phyloP scores from a whole-genome alignment of 1,140 invertebrate species.

The Tetramorium parvispinum region DNA sequence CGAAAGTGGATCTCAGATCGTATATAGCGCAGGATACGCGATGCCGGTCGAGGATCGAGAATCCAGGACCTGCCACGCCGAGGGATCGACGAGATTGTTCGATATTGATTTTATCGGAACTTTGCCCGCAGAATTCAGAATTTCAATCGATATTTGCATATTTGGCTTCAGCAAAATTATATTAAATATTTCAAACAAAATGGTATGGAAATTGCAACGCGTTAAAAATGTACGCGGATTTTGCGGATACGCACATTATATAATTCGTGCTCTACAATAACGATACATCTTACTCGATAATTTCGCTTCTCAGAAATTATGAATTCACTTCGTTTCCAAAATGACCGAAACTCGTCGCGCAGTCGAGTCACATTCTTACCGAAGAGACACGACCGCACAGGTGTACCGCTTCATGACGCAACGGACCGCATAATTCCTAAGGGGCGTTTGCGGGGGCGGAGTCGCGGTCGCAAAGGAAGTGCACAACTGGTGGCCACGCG shows the following conservation, averaged over 20 bases:
- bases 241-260: neutral
- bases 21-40: constrained; percentile 62
- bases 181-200: neutral
- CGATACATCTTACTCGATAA: neutral
- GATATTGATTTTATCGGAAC: constrained; percentile 29
- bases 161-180: neutral
- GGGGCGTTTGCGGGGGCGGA: constrained; percentile 80
- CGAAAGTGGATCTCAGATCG: constrained; percentile 49
- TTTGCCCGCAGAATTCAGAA: neutral
- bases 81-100: neutral
- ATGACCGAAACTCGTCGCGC: neutral
- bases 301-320: neutral
- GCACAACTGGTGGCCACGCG: constrained; percentile 70
- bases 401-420: constrained; percentile 72
- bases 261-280: neutral
- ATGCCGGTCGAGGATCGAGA: constrained; percentile 49
- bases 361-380: constrained; percentile 16
- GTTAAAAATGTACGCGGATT: neutral
- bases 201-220: neutral
- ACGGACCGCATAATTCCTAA: constrained; percentile 72
- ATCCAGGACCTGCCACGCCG: neutral
- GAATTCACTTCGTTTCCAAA: constrained; percentile 3
- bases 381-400: constrained; percentile 49
- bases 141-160: neutral
- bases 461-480: constrained; percentile 71